Evolutionary conservation across 2,888 invertebrate species (phyloP).

Genomic region (Ophion costatus): DNA sequence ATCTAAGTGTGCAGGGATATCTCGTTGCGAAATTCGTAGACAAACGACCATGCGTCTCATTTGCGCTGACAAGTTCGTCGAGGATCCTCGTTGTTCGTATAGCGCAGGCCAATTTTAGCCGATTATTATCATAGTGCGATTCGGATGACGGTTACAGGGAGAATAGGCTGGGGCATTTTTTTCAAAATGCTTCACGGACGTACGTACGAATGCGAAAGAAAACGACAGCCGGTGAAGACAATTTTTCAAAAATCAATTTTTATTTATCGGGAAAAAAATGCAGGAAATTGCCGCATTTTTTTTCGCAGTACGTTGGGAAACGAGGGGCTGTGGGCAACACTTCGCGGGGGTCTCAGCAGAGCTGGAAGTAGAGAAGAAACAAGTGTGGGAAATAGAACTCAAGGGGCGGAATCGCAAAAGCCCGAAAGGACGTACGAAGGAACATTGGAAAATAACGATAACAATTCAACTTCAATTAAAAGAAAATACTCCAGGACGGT

Average conservation of each 20-base stretch:
- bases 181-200: background rate
- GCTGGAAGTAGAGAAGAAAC: too few species aligned
- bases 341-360: too few species aligned
- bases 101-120: background rate
- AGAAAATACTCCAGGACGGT: too few species aligned
- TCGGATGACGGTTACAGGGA: background rate
- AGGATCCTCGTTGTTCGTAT: background rate
- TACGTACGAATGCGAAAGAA: background rate
- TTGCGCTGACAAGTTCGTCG: background rate
- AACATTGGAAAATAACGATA: too few species aligned
- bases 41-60: background rate
- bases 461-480: background rate
- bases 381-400: too few species aligned
- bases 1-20: constrained; percentile 51
- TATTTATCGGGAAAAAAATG: background rate
- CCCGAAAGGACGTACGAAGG: too few species aligned
- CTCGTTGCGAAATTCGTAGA: constrained; percentile 40
- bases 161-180: background rate
- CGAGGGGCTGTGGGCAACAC: background rate
- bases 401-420: too few species aligned
- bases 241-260: background rate
- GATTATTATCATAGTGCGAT: background rate
- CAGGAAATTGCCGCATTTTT: background rate
- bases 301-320: background rate
- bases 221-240: background rate